Evolutionary conservation across 2,797 vertebrate genomes (phyloP).

Genomic region (Aplochiton taeniatus): DNA sequence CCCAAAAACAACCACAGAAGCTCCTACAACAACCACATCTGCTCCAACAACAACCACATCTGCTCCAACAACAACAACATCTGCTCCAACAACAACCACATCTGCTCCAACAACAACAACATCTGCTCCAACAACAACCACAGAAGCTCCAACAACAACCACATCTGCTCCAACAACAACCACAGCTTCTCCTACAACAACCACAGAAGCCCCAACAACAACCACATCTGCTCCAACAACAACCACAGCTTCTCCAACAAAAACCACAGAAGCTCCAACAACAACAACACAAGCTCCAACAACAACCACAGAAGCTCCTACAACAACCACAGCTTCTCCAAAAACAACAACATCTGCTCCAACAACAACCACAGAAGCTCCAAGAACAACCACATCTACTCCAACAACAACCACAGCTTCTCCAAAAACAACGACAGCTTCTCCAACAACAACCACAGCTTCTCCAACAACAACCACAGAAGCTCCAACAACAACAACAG

Average conservation of each 20-base stretch:
- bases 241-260: not conserved
- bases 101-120: not conserved
- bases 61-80: not conserved
- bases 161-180: not conserved
- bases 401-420: not conserved
- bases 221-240: not conserved
- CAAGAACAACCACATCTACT: not conserved
- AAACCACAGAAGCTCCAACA: not conserved
- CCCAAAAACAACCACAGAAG: not conserved
- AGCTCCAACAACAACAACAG: not conserved
- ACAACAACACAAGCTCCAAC: not conserved
- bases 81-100: not conserved
- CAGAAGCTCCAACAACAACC: not conserved
- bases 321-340: not conserved
- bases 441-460: not conserved
- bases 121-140: not conserved
- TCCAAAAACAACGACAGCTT: not conserved
- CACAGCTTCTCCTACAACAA: not conserved
- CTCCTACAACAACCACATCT: not conserved
- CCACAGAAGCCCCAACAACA: not conserved
- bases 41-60: not conserved
- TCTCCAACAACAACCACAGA: not conserved
- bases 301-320: not conserved
- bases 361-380: not conserved
- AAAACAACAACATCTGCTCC: not conserved